phyloP scores from a whole-genome alignment of 2,797 vertebrate genomes.

The Oreochromis mossambicus region DNA sequence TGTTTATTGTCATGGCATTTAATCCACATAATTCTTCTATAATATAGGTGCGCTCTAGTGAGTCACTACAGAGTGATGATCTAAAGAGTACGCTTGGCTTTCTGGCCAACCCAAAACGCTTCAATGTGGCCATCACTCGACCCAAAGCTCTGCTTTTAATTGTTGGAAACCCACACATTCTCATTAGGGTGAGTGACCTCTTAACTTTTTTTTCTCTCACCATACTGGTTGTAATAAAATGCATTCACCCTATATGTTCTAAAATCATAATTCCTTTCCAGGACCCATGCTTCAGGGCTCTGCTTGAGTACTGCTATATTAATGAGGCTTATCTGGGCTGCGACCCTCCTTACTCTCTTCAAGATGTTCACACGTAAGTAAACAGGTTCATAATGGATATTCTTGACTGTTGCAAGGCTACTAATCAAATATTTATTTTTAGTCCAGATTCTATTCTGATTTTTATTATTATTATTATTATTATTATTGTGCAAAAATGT shows the following conservation, averaged over 20 bases:
- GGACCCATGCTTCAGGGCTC: conserved; percentile 87
- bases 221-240: background rate
- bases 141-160: conserved; percentile 90
- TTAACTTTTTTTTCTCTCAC: background rate
- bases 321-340: conserved; percentile 88
- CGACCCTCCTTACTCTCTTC: conserved; percentile 81
- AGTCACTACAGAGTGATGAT: conserved; percentile 71
- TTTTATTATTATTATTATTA: background rate
- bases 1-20: background rate
- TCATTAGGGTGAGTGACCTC: conserved; percentile 76
- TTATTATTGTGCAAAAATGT: background rate
- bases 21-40: background rate
- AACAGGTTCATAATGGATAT: background rate
- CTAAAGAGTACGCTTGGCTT: conserved; percentile 81
- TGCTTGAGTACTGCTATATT: conserved; percentile 84
- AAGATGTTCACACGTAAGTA: conserved; percentile 63
- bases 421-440: background rate
- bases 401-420: background rate
- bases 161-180: conserved; percentile 90
- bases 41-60: conserved; percentile 88
- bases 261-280: conserved; percentile 32
- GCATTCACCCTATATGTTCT: background rate
- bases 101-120: conserved; percentile 89
- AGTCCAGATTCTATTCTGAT: background rate
- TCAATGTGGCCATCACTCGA: conserved; percentile 94